Percentiles rank a stretch among this genome's conserved stretches.
These are phyloP conservation scores for Tetramorium simillimum DNA, from an alignment of 1,140 invertebrate species.

Conservation along the genomic window DNA sequence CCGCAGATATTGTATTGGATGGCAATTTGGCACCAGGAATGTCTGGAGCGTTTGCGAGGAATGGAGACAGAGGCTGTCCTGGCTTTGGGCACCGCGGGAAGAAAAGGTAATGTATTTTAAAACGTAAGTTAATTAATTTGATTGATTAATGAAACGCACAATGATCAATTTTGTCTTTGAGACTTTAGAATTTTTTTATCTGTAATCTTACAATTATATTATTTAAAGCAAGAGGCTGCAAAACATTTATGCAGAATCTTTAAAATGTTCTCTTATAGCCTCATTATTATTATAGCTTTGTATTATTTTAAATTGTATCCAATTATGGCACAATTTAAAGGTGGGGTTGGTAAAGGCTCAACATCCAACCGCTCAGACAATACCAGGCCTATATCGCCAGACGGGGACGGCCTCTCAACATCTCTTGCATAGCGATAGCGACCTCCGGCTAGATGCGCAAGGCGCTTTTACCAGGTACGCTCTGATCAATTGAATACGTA, in stretches of 20 bases:
- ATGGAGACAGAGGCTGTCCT: constrained; percentile 82
- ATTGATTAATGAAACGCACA: too few relatives aligned
- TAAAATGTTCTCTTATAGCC: background rate
- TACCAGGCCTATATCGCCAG: constrained; percentile 81
- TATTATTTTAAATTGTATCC: background rate
- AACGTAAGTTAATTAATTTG: background rate
- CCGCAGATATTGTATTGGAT: constrained; percentile 77
- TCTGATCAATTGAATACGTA: background rate
- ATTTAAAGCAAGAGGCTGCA: background rate
- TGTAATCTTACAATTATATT: background rate
- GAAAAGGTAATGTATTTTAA: constrained; percentile 79
- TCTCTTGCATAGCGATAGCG: constrained; percentile 83
- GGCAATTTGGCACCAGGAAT: constrained; percentile 80
- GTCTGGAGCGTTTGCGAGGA: constrained; percentile 83
- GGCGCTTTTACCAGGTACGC: constrained; percentile 83
- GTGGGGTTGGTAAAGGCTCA: constrained; percentile 84
- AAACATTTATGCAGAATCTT: background rate
- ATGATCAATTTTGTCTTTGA: too few relatives aligned
- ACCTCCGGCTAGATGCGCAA: constrained; percentile 82
- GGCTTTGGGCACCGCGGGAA: constrained; percentile 83
- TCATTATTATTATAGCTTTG: background rate
- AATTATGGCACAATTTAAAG: constrained; percentile 66
- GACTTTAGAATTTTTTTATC: too few relatives aligned
- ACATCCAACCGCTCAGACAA: constrained; percentile 82
- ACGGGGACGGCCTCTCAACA: constrained; percentile 80